phyloP scores from a whole-genome alignment of 2,113 vertebrate genomes.

The Cygnus buccinator region DNA sequence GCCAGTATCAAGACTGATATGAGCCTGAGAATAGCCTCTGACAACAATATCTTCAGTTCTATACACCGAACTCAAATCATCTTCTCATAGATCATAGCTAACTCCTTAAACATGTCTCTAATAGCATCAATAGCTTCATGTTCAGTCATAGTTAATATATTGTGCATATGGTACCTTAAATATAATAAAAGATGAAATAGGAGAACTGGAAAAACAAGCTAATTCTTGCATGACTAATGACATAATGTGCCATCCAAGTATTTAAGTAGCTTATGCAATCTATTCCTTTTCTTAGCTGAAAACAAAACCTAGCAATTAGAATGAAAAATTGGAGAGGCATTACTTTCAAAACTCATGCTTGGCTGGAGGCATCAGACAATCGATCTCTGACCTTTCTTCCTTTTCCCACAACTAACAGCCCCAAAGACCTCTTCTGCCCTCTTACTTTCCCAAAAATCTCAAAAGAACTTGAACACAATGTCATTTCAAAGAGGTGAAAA shows the following conservation, averaged over 20 bases:
- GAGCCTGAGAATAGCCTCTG: background rate
- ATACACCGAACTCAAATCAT: background rate
- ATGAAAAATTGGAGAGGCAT: background rate
- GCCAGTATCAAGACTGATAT: background rate
- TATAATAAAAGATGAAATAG: background rate
- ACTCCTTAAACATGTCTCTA: background rate
- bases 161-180: background rate
- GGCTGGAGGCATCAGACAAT: accelerated
- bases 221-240: constrained; percentile 5
- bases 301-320: background rate
- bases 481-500: background rate
- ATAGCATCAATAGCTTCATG: background rate
- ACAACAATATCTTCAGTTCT: background rate
- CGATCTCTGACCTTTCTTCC: background rate
- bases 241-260: background rate
- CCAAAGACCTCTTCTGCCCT: background rate
- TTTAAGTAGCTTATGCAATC: background rate
- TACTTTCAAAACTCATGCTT: background rate
- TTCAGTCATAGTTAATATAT: background rate
- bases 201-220: constrained; percentile 28
- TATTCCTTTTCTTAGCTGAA: background rate
- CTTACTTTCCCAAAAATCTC: background rate
- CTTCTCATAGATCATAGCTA: background rate
- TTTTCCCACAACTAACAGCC: background rate
- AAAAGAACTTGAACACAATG: background rate